These are phyloP conservation scores for Peromyscus nudipes DNA, from an alignment of 2,797 vertebrate species.

Conservation along the genomic window DNA sequence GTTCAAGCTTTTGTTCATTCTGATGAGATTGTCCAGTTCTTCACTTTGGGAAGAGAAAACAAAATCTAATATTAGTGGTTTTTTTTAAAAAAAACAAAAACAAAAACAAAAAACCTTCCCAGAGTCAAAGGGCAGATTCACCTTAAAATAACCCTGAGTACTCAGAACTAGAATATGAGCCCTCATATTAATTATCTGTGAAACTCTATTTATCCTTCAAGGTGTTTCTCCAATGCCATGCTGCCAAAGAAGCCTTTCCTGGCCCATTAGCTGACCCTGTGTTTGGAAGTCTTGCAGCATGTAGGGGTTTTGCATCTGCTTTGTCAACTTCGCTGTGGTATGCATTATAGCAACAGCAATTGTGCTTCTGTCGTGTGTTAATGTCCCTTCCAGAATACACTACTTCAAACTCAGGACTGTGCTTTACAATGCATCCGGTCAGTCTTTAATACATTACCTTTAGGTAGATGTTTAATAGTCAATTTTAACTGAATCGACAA, in stretches of 20 bases:
- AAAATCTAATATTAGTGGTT: constrained; percentile 38
- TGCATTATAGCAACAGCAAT: background rate
- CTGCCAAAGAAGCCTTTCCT: background rate
- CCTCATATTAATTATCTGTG: background rate
- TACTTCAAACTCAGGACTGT: constrained; percentile 35
- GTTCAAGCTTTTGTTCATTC: constrained; percentile 84
- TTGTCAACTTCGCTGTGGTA: background rate
- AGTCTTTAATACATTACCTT: background rate
- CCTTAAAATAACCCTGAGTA: background rate
- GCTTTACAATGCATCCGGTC: background rate
- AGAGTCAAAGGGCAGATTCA: background rate
- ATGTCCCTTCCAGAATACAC: background rate
- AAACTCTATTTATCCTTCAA: background rate
- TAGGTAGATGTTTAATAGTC: background rate
- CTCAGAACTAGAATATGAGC: background rate
- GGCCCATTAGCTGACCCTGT: background rate
- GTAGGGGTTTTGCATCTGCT: background rate
- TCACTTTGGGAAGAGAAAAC: constrained; percentile 75
- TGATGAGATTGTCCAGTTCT: constrained; percentile 79
- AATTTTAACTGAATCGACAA: background rate
- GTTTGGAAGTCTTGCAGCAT: background rate
- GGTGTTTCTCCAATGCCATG: background rate
- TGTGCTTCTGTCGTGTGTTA: background rate
- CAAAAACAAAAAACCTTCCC: background rate
- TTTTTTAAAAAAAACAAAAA: background rate